phyloP scores from a whole-genome alignment of 2,113 vertebrate species.

The Urocynchramus pylzowi region DNA sequence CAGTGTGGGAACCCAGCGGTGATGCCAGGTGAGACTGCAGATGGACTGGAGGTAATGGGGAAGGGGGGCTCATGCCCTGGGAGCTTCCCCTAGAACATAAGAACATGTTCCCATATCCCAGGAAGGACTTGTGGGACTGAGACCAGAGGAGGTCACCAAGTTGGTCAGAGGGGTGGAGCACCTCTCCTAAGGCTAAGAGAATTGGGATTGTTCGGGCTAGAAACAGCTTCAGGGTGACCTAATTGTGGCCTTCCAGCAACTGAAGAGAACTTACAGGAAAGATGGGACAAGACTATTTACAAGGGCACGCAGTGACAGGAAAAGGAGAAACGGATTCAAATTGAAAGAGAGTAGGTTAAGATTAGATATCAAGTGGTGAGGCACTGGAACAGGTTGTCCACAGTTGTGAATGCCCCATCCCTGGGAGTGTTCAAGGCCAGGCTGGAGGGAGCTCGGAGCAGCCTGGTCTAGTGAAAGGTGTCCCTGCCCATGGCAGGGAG shows the following conservation, averaged over 20 bases:
- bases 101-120: background rate
- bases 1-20: rapidly evolving
- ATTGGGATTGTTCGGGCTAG: background rate
- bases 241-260: background rate
- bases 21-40: background rate
- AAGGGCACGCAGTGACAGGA: background rate
- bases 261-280: background rate
- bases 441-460: background rate
- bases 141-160: background rate
- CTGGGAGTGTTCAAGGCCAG: background rate
- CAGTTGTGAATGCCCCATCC: background rate
- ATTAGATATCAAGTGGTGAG: background rate
- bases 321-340: background rate
- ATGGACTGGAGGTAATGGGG: rapidly evolving
- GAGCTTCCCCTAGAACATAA: background rate
- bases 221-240: background rate
- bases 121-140: background rate
- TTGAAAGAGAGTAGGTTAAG: background rate
- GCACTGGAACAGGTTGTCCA: background rate
- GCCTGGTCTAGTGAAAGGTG: rapidly evolving
- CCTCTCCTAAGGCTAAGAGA: background rate
- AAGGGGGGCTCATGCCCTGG: rapidly evolving
- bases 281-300: background rate
- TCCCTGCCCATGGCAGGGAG: rapidly evolving
- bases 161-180: background rate